Evolutionary conservation across 2,797 vertebrate genomes (phyloP), one percentile per base, ranked within the genome.

Genomic region (Pogoniulus pusillus): DNA sequence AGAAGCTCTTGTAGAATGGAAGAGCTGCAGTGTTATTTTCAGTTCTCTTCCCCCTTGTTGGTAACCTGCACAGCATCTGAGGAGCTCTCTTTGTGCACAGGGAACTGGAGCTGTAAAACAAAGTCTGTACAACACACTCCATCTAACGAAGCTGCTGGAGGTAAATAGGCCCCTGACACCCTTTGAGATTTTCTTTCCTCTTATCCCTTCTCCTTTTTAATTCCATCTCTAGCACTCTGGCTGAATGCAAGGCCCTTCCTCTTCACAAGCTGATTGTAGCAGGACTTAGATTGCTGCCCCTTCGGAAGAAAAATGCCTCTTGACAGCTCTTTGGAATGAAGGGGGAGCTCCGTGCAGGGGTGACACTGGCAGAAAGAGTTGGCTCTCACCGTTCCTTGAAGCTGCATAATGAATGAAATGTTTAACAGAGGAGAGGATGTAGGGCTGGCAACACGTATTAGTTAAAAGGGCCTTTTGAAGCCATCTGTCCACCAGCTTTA

Each of bases 401-500:
- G 39, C 92, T 60, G 91, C 89, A 96, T 87, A 96, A 95, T 96
- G 95, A 96, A 90, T 94, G 73, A 94, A 96, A 94, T 39, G 82
- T 94, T 94, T 80, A 91, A 96, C 94, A 96, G 91, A 94, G 32
- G 86, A 93, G 94, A 93, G 91, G 91, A 94, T 95, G 89, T 94
- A 93, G 91, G 93, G 89, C 83, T 96, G 92, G 95, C 87, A 95
- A 95, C 84, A 93, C 10, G 23, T 95, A 93, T 94, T 95, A 96
- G 94, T 95, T 86, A 92, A 94, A 94, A 94, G 82, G 90, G 87
- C 91, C 92, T 96, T 96, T 85, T 92, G 87, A 94, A 95, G 89
- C 93, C 93, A 88, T 95, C 93, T 93, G 89, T 95, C 93, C 93
- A 93, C 72, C 93, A 95, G 94, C 85, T 96, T 94, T 82, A 94